These are phyloP conservation scores for Mixornis gularis DNA, from an alignment of 2,113 vertebrate species.

Conservation along the genomic window DNA sequence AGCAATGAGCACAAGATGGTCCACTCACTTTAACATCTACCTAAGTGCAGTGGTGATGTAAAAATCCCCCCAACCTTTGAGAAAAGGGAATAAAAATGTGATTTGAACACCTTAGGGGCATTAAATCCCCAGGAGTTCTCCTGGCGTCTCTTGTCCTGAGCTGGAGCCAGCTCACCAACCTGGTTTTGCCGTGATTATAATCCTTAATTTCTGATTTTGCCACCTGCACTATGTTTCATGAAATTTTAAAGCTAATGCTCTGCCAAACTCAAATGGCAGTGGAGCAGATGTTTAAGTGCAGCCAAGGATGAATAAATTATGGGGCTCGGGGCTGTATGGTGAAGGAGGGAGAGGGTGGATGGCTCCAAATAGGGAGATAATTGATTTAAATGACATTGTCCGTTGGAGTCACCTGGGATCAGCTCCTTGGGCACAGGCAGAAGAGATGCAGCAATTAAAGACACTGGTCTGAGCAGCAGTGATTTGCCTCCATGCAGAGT, in stretches of 20 bases:
- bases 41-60: not conserved
- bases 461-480: not conserved
- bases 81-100: not conserved
- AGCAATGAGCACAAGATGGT: not conserved
- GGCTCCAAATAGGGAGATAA: not conserved
- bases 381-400: slow-evolving; percentile 41
- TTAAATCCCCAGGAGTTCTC: not conserved
- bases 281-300: slow-evolving; percentile 41
- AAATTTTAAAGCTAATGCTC: slow-evolving; percentile 48
- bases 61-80: not conserved
- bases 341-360: not conserved
- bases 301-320: slow-evolving; percentile 42
- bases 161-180: not conserved
- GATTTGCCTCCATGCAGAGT: rapidly evolving
- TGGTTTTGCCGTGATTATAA: rapidly evolving
- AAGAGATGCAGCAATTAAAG: not conserved
- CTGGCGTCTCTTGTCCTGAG: rapidly evolving
- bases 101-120: not conserved
- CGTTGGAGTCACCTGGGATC: not conserved
- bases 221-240: slow-evolving; percentile 1
- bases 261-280: not conserved
- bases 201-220: not conserved
- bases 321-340: not conserved
- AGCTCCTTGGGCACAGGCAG: not conserved
- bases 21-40: not conserved